Evolutionary conservation across 2,888 invertebrate genomes (phyloP), one percentile per base, ranked within the genome.

Genomic region (Ypsolopha sequella): DNA sequence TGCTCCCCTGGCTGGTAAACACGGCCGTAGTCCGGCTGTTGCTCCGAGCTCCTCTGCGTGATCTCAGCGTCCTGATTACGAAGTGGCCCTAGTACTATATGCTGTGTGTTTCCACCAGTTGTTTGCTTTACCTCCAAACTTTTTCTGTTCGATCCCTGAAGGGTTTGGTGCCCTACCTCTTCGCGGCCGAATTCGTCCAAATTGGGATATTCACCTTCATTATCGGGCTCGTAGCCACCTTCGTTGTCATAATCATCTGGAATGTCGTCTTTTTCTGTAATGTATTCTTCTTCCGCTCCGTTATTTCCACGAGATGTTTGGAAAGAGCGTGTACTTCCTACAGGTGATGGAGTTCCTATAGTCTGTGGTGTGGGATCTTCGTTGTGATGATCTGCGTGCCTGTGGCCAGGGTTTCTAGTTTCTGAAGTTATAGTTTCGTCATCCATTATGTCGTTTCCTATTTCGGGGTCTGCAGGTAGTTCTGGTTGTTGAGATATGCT

Each of bases 1-100:
- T 88, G 71, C 62, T 92, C 88, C 10, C 92, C 93, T 1, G 92
- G 89, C 65, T 90, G 89, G 54, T 92, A 82, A 33, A 90, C 70
- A 64, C 86, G 89, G 48, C 88, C 89, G 59, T 88, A 88, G 56
- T 88, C 88, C 7, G 87, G 80, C 49, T 68, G 74, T 59, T 60
- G 66, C 35, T 80, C 87, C 2, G 74, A 78, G 60, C 87, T 87
- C 60, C 87, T 88, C 70, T 91, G 91, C 41, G 86, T 87, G n/a
- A 92, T 88, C 58, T 86, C 85, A 6, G 89, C 86, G 58, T 91
- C 89, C 52, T 90, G 87, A 55, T 89, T 87, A 53, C 87, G 84
- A 48, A 90, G 73, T 4, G 89, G 85, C 24, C 89, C 89, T 52
- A 92, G 66, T 39, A 90, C 73, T 53, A 91, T 90, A 54, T 89